A percentile compares a stretch with the other conserved stretches of the same genome.
Conservation (phyloP, 2,888 invertebrate species). For the Lymantria monacha region DNA sequence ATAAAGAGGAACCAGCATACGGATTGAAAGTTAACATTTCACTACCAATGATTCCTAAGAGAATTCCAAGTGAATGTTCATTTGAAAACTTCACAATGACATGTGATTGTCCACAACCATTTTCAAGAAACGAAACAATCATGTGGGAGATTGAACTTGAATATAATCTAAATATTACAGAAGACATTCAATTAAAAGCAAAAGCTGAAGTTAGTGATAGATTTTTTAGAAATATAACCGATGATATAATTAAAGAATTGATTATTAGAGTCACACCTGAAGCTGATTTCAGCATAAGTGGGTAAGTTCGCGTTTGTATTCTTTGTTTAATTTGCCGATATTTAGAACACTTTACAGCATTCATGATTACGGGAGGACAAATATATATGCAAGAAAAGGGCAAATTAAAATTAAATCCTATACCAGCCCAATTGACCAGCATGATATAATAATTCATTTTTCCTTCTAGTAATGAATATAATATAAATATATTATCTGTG, state of each 20-base stretch:
- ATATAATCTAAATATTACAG: slow-evolving; percentile 41
- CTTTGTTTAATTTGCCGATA: not conserved
- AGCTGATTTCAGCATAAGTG: slow-evolving; percentile 50
- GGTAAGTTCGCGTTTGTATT: slow-evolving; percentile 47
- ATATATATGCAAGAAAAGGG: no score
- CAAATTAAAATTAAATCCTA: no score
- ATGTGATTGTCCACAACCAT: slow-evolving; percentile 59
- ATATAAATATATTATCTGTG: no score
- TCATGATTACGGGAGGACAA: no score
- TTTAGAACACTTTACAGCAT: no score
- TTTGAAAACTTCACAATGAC: slow-evolving; percentile 50
- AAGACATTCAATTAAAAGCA: slow-evolving; percentile 40
- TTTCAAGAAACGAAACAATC: slow-evolving; percentile 48
- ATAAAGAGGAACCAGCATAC: slow-evolving; percentile 68
- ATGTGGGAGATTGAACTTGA: slow-evolving; percentile 67
- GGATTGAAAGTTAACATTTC: slow-evolving; percentile 56
- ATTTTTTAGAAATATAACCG: slow-evolving; percentile 50
- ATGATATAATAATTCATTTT: no score
- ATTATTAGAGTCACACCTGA: slow-evolving; percentile 45
- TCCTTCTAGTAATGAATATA: no score
- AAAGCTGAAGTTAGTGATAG: slow-evolving; percentile 51
- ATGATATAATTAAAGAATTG: slow-evolving; percentile 37
- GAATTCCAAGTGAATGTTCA: slow-evolving; percentile 60
- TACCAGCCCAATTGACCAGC: no score
- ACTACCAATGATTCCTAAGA: slow-evolving; percentile 54